Evolutionary conservation across 1,140 invertebrate genomes (phyloP).

Genomic region (Drosophila kanapiae): DNA sequence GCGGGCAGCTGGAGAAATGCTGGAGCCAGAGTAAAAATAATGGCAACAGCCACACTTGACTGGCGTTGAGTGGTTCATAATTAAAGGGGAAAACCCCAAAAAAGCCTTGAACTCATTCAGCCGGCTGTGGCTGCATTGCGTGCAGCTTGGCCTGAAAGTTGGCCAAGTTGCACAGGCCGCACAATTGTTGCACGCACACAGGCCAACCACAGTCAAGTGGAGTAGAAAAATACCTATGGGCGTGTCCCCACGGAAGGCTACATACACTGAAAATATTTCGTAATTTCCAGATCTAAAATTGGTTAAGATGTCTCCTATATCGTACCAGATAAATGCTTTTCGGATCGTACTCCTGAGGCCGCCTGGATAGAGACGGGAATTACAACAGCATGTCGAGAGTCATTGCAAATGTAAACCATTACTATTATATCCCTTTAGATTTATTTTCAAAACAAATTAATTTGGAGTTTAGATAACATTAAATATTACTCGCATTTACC

Average conservation of each 20-base stretch:
- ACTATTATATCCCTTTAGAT: not conserved
- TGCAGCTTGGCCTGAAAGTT: constrained; percentile 58
- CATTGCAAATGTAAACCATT: no score
- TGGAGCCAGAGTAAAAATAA: constrained; percentile 37
- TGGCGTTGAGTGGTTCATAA: constrained; percentile 70
- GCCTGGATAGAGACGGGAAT: no score
- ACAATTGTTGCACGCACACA: constrained; percentile 79
- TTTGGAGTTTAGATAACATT: not conserved
- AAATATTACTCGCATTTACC: no score
- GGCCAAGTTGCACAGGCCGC: constrained; percentile 66
- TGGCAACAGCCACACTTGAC: constrained; percentile 70
- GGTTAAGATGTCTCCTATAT: no score
- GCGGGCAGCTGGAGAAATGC: constrained; percentile 38
- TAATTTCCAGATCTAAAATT: constrained; percentile 3
- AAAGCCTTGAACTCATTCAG: constrained; percentile 72
- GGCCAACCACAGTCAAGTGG: constrained; percentile 53
- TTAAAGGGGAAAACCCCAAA: constrained; percentile 58
- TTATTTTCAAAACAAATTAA: not conserved
- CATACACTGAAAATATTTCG: constrained; percentile 23
- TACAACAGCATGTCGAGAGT: no score
- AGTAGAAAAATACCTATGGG: constrained; percentile 64
- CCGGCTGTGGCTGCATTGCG: constrained; percentile 68
- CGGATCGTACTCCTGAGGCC: no score
- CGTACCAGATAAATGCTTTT: no score
- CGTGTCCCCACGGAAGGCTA: constrained; percentile 34